These are phyloP conservation scores for Lophotis ruficrista DNA, from an alignment of 2,113 vertebrate genomes.

Conservation along the genomic window DNA sequence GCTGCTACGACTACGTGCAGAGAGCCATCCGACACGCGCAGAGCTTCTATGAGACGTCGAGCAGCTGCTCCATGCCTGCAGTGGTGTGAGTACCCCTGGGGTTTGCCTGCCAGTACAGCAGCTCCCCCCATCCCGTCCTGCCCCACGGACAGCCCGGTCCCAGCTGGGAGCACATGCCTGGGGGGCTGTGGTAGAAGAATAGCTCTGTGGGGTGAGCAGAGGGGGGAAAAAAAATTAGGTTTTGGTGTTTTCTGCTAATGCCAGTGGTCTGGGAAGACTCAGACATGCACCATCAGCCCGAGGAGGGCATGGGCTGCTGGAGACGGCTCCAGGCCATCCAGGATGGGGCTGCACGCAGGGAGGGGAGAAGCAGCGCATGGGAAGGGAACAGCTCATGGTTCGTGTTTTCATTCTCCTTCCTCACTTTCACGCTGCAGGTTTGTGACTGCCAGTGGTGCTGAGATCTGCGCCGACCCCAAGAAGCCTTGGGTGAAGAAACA, in stretches of 20 bases:
- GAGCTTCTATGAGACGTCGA: not conserved
- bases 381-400: not conserved
- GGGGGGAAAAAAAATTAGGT: fast-evolving
- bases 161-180: not conserved
- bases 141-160: not conserved
- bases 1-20: fast-evolving
- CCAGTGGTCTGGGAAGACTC: not conserved
- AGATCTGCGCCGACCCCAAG: not conserved
- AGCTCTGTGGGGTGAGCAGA: not conserved
- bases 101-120: not conserved
- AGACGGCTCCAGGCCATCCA: not conserved
- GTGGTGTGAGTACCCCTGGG: not conserved
- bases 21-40: fast-evolving
- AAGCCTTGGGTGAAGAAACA: not conserved
- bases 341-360: not conserved
- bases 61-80: not conserved
- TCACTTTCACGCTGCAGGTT: not conserved
- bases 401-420: not conserved
- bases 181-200: not conserved
- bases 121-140: not conserved
- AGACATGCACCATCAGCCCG: not conserved
- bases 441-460: fast-evolving
- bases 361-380: not conserved
- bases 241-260: not conserved
- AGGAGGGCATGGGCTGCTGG: not conserved